Evolutionary conservation across 1,140 invertebrate species (phyloP).

Genomic region (Lanistes nyassanus): DNA sequence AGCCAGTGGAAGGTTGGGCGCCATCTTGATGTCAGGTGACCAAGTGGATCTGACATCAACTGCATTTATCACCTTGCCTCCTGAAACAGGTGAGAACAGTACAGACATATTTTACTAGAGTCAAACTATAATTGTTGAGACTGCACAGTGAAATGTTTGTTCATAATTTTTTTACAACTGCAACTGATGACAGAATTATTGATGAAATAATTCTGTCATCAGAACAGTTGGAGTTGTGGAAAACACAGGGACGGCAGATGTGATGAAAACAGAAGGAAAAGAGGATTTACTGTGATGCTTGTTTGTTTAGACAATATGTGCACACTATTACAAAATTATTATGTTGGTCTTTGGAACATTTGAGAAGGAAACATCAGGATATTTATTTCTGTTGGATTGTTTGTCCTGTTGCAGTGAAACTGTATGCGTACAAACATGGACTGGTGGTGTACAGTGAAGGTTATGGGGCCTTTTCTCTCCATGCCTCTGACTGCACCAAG

Average conservation of each 20-base stretch:
- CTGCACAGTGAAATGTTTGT: too few species aligned
- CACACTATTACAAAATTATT: not conserved
- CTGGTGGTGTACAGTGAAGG: conserved; percentile 37
- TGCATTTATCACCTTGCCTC: conserved; percentile 32
- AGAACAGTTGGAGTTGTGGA: too few species aligned
- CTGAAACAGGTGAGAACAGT: conserved; percentile 40
- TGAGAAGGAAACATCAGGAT: not conserved
- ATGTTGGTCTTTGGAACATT: not conserved
- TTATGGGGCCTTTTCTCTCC: conserved; percentile 44
- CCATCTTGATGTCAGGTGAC: conserved; percentile 44
- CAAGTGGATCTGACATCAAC: conserved; percentile 39
- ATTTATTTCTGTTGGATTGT: not conserved
- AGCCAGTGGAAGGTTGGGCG: conserved; percentile 26
- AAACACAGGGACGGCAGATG: too few species aligned
- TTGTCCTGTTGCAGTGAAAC: conserved; percentile 41
- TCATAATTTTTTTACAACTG: too few species aligned
- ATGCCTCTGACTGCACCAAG: conserved; percentile 39
- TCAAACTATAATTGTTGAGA: not conserved
- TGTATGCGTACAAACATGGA: conserved; percentile 51
- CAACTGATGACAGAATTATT: too few species aligned
- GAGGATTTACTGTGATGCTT: too few species aligned
- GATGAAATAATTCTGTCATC: too few species aligned
- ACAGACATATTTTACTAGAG: not conserved
- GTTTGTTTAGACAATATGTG: not conserved
- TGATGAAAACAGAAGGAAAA: too few species aligned